These are phyloP conservation scores for Arctopsyche grandis DNA, from an alignment of 1,140 invertebrate genomes.

Conservation along the genomic window DNA sequence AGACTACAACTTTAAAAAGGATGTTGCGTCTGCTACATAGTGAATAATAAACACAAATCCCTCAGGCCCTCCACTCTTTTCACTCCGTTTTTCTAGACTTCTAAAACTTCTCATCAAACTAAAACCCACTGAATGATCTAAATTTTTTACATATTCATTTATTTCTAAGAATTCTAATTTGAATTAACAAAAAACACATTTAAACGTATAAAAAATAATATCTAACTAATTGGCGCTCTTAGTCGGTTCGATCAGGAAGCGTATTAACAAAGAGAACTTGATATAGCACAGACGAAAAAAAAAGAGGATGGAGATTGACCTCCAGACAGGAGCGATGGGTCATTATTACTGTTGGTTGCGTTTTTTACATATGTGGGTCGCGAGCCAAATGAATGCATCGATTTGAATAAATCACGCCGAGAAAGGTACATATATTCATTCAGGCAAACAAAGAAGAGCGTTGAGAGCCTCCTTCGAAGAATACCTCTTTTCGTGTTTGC, in stretches of 20 bases:
- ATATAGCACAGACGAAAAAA: background rate
- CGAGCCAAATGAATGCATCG: conserved; percentile 8
- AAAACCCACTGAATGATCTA: background rate
- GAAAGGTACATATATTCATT: background rate
- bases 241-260: background rate
- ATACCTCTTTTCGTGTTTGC: background rate
- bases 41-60: conserved; percentile 36
- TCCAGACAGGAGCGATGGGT: conserved; percentile 18
- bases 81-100: background rate
- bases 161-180: background rate
- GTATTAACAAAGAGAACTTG: background rate
- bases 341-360: background rate
- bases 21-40: background rate
- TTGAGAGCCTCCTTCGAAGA: background rate
- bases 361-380: conserved; percentile 21
- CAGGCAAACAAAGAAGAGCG: background rate
- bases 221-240: background rate
- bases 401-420: conserved; percentile 20
- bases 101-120: conserved; percentile 2
- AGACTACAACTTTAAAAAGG: conserved; percentile 31
- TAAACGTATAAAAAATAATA: background rate
- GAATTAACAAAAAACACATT: background rate
- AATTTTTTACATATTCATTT: background rate
- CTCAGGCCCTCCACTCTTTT: background rate
- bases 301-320: conserved; percentile 13